phyloP scores from a whole-genome alignment of 2,113 vertebrate genomes.

The Strix uralensis region DNA sequence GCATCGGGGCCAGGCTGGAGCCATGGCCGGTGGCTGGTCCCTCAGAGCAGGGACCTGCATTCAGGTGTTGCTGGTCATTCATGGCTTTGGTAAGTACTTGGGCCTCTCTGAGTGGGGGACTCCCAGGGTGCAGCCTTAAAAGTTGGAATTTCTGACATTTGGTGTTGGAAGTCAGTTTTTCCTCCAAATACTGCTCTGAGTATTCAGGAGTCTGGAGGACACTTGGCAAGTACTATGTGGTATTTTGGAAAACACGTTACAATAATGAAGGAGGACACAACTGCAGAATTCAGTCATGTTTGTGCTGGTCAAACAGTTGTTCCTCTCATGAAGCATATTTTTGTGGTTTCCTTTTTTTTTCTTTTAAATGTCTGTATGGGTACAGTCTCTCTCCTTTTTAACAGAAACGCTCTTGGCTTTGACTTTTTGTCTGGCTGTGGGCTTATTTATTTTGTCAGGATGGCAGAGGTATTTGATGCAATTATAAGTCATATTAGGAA shows the following conservation, averaged over 20 bases:
- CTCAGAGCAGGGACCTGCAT: background rate
- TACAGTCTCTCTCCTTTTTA: background rate
- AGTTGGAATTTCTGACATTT: background rate
- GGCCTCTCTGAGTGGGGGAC: background rate
- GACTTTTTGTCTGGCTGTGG: background rate
- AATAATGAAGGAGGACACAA: background rate
- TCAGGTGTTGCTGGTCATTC: background rate
- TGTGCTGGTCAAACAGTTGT: background rate
- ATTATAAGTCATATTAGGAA: too few species aligned
- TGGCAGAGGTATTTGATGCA: background rate
- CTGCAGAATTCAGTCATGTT: background rate
- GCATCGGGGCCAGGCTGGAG: background rate
- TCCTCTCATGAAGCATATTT: background rate
- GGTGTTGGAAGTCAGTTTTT: background rate
- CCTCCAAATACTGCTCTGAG: background rate
- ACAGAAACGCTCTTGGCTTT: background rate
- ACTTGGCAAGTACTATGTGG: background rate
- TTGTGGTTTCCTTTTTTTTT: background rate
- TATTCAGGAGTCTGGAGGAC: background rate
- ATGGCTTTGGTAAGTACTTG: background rate
- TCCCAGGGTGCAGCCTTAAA: background rate
- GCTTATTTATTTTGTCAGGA: background rate
- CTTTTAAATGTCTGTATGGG: background rate
- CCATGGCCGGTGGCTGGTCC: background rate
- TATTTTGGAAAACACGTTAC: background rate